Percentiles rank a stretch among this genome's conserved stretches.
Conservation (phyloP, 2,113 vertebrate species). For the Cephalophus harveyi region DNA sequence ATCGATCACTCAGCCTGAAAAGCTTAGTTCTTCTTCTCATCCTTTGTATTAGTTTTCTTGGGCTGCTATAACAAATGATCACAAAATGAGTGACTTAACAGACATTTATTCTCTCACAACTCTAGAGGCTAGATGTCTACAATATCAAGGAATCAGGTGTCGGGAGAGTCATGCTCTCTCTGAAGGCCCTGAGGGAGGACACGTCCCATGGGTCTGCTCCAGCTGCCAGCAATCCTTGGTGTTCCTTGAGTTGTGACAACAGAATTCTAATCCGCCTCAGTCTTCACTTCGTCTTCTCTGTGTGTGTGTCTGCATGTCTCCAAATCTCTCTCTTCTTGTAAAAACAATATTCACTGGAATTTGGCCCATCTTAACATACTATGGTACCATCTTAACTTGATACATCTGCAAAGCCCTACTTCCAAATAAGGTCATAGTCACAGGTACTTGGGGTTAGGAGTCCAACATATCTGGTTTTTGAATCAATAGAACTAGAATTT, state of each 20-base stretch:
- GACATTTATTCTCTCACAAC: background rate
- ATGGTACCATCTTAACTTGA: background rate
- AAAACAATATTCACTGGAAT: background rate
- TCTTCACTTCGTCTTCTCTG: background rate
- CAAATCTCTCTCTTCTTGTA: background rate
- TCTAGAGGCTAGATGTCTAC: background rate
- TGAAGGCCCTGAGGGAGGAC: background rate
- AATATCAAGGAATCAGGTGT: background rate
- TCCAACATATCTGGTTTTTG: background rate
- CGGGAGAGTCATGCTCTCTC: background rate
- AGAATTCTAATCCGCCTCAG: background rate
- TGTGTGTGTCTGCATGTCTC: background rate
- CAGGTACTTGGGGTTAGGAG: background rate
- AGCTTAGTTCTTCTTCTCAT: background rate
- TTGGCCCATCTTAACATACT: background rate
- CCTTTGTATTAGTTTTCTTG: background rate
- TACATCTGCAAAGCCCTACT: background rate
- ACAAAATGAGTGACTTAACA: background rate
- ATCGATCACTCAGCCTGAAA: background rate
- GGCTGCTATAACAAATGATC: background rate
- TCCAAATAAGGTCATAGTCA: background rate
- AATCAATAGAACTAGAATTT: background rate
- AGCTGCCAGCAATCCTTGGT: background rate
- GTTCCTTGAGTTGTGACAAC: background rate
- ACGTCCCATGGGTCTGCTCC: background rate